Base-by-base conservation (phyloP, 2,888 invertebrate species). In the Penaeus monodon region DNA sequence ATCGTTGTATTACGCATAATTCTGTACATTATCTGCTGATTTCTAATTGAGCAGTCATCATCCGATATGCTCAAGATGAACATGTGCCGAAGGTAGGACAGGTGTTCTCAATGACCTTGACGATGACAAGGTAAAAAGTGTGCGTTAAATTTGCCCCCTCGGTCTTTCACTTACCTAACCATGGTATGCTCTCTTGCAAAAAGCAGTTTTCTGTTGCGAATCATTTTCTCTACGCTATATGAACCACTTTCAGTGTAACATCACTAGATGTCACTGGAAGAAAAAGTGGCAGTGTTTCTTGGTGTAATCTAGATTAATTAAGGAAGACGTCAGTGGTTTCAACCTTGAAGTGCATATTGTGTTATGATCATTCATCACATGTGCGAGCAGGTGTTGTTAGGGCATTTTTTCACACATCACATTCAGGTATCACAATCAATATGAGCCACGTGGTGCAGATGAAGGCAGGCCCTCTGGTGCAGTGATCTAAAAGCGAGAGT, bases 341-440 rank as follows among this genome's bases (percentile, higher is more conserved):
- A 85, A 57, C 84, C 78, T 84, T 77, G 66, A 65, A 33, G 76
- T 77, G 76, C 76, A 84, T 76, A 84, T 17, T 57, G 44, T 85
- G 73, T 33, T 65, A 64, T 80, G 80, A 81, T 81, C 85, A 66
- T 44, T 65, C 68, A 74, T 49, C 78, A 65, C 81, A 66, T 81
- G n/a, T 82, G 74, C 81, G 78, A 81, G 76, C 70, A 86, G 86
- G 86, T 86, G 86, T 76, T 78, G 68, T 81, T 86, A 74, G 86
- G 82, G 86, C 76, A 86, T 82, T 86, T 86, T 82, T 81, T 86
- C 86, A 86, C 86, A 82, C 86, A 86, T 86, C 86, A 86, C 86
- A 86, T 86, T 86, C 81, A 86, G 86, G 86, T 86, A 86, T 86
- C 81, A 86, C 86, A 86, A 86, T 86, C 86, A 82, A 86, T 86